Base-by-base conservation (phyloP, 2,113 vertebrate genomes). In the Pterocles orientalis region DNA sequence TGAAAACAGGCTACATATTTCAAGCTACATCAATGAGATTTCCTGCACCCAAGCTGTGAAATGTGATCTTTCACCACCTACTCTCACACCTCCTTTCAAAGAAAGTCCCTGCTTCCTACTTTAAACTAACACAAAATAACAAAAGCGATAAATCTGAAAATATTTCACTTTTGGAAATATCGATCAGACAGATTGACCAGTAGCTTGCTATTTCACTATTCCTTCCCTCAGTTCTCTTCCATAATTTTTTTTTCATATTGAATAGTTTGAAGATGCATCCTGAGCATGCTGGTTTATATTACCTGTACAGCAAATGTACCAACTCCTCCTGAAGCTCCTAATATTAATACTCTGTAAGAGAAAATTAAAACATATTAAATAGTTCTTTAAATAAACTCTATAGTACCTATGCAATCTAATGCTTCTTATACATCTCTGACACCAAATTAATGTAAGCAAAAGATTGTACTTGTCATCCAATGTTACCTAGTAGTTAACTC, bases 221-320 rank as follows among this genome's bases (percentile, higher is more conserved):
- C 24, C 47, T 86, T 90, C 61, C 73, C 51, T 84, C 56, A 71
- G 28, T 73, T 81, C 29, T 25, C 33, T 81, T 87, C 34, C 9
- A 7, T 57, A 53, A 7, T 28, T 80, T 61, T 69, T 58, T 72
- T 43, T 39, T 36, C 23, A 57, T 16, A 60, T 8, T 78, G 43
- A 86, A 78, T 56, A 1, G 0, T 53, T 71, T 84, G 48, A 78
- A 92, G 34, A 80, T 48, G n/a, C 26, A 47, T n/a, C 88, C 51
- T 86, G 61, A 61, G 45, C 53, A 76, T 48, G 57, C 48, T 84
- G 75, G 68, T 82, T 57, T 76, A 18, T 82, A 95, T 98, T 98
- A 99, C 99, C 99, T 99, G 99, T 82, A 99, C 98, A 82, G 99
- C 98, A 97, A 99, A 99, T 20, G 99, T 99, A 94, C 99, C 99